phyloP scores from a whole-genome alignment of 2,113 vertebrate species.

The Fregata magnificens region DNA sequence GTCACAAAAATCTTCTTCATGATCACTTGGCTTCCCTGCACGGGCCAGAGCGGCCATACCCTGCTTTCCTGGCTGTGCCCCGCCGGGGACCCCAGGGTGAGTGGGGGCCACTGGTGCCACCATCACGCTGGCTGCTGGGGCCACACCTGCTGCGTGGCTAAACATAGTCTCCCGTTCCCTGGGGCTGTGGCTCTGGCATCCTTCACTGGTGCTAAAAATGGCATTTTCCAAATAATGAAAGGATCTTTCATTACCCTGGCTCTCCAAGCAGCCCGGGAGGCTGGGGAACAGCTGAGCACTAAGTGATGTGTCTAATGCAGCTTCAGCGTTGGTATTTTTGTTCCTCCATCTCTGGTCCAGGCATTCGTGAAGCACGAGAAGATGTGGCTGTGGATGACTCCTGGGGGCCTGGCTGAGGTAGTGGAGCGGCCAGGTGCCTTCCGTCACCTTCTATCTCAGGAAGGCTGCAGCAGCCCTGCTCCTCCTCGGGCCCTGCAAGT shows the following conservation, averaged over 20 bases:
- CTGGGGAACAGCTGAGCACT: not conserved
- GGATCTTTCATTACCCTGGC: not conserved
- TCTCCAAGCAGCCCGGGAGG: not conserved
- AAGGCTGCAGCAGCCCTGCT: not conserved
- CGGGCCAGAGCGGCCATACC: not conserved
- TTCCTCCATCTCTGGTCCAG: not conserved
- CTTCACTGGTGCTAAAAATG: not conserved
- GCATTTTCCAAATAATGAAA: not conserved
- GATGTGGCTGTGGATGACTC: not conserved
- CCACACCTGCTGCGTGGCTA: not conserved
- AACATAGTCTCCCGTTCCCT: not conserved
- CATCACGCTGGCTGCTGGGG: fast-evolving
- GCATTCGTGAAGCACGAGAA: not conserved
- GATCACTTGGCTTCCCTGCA: not conserved
- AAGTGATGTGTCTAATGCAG: not conserved
- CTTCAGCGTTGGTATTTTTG: not conserved
- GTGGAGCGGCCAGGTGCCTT: not conserved
- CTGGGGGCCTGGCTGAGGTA: not conserved
- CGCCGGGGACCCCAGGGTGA: fast-evolving
- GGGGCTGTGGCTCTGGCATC: not conserved
- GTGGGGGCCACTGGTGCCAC: not conserved
- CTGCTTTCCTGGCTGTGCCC: not conserved
- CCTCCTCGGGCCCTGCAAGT: not conserved
- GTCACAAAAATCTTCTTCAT: not conserved
- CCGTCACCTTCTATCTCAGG: not conserved